Evolutionary conservation across 2,888 invertebrate species (phyloP), one percentile per base, ranked within the genome.

Genomic region (Clistopyga incitator): DNA sequence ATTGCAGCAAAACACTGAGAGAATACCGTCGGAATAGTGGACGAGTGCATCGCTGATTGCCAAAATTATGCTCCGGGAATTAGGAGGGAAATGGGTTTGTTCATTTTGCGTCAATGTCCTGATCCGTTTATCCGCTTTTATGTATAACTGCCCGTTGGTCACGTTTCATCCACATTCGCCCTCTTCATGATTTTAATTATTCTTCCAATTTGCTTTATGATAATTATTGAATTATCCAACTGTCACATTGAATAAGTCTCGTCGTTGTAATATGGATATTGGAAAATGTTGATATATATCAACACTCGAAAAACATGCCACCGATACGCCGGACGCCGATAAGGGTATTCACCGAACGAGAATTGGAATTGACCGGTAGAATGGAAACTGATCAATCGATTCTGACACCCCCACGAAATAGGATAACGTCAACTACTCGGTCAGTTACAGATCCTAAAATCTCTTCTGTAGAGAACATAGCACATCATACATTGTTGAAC

Each of bases 21-120:
- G 6, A 59, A 1, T 18, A 68, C 50, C 20, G 45, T 29, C 42
- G 18, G 52, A 15, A 18, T n/a, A 47, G 76, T 56, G 4, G 20
- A 13, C 52, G 20, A 42, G 61, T 70, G 54, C 76, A 45, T 67
- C 71, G 64, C 74, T 75, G 70, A 81, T 84, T 78, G 68, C 56
- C 81, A 86, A 78, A 83, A 82, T 83, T 83, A 86, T 85, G 52
- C 72, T 86, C 72, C 67, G 82, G n/a, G n/a, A 86, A 86, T 86
- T 85, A 81, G 84, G 67, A 61, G 70, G 59, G 20, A 74, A 70
- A 23, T 61, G 59, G 74, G 70, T 25, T 72, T 59, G 64, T 81
- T 78, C 75, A 45, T 74, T 77, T 75, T 64, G 34, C 47, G n/a
- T 45, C 34, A 29, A 18, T 67, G 72, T 77, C 47, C 72, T 68